Conservation (phyloP, 2,113 vertebrate species). For the Turnix velox region DNA sequence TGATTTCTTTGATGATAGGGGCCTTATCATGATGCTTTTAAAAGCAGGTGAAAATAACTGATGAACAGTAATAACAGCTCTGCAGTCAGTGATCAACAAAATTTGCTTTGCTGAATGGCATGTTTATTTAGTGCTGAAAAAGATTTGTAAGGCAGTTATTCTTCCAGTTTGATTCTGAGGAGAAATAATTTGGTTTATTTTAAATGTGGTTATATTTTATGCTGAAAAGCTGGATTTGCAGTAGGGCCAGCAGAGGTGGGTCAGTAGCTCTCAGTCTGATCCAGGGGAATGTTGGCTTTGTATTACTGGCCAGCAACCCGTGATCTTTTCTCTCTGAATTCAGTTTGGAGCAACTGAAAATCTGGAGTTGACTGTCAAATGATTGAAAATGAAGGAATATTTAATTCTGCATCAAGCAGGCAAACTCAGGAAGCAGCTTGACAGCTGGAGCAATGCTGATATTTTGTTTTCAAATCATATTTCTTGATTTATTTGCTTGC, state of each 20-base stretch:
- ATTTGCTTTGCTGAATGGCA: slow-evolving; percentile 4
- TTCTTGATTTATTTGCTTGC: neutral
- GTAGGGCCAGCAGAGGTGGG: neutral
- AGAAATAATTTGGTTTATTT: neutral
- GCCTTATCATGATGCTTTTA: neutral
- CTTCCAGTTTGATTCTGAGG: neutral
- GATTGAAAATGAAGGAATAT: neutral
- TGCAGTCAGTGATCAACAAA: slow-evolving; percentile 29
- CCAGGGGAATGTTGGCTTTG: neutral
- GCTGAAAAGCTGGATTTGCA: neutral
- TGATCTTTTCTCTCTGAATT: neutral
- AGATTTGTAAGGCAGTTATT: neutral
- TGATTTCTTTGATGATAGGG: slow-evolving; percentile 20
- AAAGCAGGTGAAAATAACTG: slow-evolving; percentile 40
- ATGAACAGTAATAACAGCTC: slow-evolving; percentile 40
- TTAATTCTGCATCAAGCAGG: neutral
- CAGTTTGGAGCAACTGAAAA: neutral
- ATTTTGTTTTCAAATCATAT: neutral
- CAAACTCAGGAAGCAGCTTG: neutral
- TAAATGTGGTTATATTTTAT: neutral
- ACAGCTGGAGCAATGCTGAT: neutral
- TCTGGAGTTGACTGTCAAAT: neutral
- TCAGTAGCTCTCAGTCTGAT: neutral
- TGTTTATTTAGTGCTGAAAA: slow-evolving; percentile 37
- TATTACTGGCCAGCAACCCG: neutral